These are phyloP conservation scores for Diplazon laetatorius DNA, from an alignment of 2,888 invertebrate species.

Conservation along the genomic window DNA sequence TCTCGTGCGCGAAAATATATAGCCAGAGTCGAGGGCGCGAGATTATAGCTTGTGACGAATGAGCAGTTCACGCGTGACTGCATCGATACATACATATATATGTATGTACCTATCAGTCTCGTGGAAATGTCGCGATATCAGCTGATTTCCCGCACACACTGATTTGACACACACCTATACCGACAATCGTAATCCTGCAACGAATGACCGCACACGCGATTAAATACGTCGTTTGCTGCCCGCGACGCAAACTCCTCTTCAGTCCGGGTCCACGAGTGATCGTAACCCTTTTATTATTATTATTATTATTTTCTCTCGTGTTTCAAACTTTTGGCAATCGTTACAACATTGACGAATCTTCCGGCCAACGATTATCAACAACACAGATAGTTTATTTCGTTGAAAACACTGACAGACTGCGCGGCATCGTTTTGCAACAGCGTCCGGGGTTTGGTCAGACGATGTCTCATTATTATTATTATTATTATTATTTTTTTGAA, in stretches of 20 bases:
- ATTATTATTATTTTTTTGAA: no score
- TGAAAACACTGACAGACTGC: constrained; percentile 54
- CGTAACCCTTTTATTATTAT: no score
- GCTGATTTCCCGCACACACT: constrained; percentile 40
- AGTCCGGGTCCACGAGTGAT: no score
- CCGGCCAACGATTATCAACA: constrained; percentile 26
- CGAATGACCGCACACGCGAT: no score
- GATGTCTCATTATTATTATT: no score
- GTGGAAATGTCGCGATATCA: constrained; percentile 35
- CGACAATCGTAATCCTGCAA: constrained; percentile 9
- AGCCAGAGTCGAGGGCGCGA: constrained; percentile 42
- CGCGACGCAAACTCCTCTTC: no score
- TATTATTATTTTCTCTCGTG: no score
- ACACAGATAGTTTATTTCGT: constrained; percentile 23
- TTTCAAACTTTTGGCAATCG: constrained; percentile 37
- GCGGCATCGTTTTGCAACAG: constrained; percentile 26
- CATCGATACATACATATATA: no score
- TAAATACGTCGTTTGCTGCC: no score
- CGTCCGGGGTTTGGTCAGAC: no score
- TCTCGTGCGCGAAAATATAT: constrained; percentile 35
- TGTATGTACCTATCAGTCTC: constrained; percentile 11
- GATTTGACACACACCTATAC: no score
- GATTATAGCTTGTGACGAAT: constrained; percentile 20
- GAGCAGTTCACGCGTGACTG: no score
- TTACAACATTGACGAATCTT: constrained; percentile 32